A percentile compares a stretch with the other conserved stretches of the same genome.
phyloP scores from a whole-genome alignment of 2,888 invertebrate species.

The Scaptomyza parva region DNA sequence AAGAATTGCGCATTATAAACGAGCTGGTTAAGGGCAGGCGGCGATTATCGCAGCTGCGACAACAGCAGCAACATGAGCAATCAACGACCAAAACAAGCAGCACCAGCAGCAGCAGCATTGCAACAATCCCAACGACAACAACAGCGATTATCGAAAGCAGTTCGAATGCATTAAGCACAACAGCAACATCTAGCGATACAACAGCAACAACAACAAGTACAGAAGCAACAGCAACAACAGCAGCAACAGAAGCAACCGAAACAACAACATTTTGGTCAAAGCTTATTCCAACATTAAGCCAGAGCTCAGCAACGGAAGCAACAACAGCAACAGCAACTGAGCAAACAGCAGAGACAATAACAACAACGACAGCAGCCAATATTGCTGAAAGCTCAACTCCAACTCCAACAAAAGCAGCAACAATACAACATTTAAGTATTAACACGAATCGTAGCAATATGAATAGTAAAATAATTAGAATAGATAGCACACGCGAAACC shows the following conservation, averaged over 20 bases:
- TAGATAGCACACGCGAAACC: constrained; percentile 50
- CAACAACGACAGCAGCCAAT: constrained; percentile 13
- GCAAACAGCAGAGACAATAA: constrained; percentile 5
- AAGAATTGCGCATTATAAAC: constrained; percentile 82
- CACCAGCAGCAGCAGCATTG: constrained; percentile 39
- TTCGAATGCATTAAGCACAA: constrained; percentile 13
- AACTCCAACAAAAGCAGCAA: constrained; percentile 40
- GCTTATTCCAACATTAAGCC: constrained; percentile 61
- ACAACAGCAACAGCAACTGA: constrained; percentile 26
- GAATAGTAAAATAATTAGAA: constrained; percentile 81
- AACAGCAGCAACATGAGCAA: constrained; percentile 33
- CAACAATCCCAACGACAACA: constrained; percentile 23
- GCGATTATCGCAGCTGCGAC: constrained; percentile 51
- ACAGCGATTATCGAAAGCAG: constrained; percentile 24
- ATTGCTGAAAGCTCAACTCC: constrained; percentile 11
- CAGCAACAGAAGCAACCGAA: constrained; percentile 28
- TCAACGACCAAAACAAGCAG: constrained; percentile 13
- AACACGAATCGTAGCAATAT: constrained; percentile 73
- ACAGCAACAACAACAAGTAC: too few relatives aligned
- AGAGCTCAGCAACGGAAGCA: constrained; percentile 32
- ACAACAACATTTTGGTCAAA: constrained; percentile 68
- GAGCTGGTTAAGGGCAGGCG: constrained; percentile 80
- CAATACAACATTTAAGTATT: constrained; percentile 68
- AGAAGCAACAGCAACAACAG: constrained; percentile 20
- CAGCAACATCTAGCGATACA: constrained; percentile 19